These are phyloP conservation scores for Mesaphorura yosii DNA, from an alignment of 1,140 invertebrate species.

Conservation along the genomic window DNA sequence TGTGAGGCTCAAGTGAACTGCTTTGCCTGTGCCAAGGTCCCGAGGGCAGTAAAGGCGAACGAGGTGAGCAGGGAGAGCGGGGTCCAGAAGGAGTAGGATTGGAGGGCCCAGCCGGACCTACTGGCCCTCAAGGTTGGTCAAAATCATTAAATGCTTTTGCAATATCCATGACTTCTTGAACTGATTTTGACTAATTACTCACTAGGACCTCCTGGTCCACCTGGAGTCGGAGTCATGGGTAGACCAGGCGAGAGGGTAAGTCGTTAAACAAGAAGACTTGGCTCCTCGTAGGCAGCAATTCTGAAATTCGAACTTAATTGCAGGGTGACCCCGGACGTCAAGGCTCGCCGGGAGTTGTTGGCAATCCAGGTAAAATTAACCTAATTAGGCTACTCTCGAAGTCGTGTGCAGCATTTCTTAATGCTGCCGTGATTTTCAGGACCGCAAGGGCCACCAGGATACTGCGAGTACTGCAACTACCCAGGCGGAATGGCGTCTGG, in stretches of 20 bases:
- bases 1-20: constrained; percentile 35
- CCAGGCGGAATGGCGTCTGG: constrained; percentile 4
- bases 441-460: constrained; percentile 46
- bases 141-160: not conserved
- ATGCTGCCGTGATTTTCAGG: constrained; percentile 35
- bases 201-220: constrained; percentile 47
- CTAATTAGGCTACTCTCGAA: constrained; percentile 13
- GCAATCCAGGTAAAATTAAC: constrained; percentile 12
- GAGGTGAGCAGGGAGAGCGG: constrained; percentile 59
- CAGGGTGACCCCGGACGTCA: constrained; percentile 14
- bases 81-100: constrained; percentile 53
- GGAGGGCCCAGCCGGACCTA: constrained; percentile 53
- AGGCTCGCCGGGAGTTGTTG: constrained; percentile 12
- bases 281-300: constrained; percentile 29
- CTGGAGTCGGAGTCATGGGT: constrained; percentile 47
- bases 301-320: not conserved
- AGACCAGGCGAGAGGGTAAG: constrained; percentile 46
- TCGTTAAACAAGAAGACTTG: constrained; percentile 49
- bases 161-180: not conserved
- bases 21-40: no score
- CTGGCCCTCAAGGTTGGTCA: constrained; percentile 51
- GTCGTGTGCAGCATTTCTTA: not conserved
- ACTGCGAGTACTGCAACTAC: constrained; percentile 49
- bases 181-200: not conserved
- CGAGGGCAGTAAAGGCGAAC: constrained; percentile 46